Evolutionary conservation across 2,113 vertebrate species (phyloP), one percentile per base, ranked within the genome.

Genomic region (Chaetodon auriga): DNA sequence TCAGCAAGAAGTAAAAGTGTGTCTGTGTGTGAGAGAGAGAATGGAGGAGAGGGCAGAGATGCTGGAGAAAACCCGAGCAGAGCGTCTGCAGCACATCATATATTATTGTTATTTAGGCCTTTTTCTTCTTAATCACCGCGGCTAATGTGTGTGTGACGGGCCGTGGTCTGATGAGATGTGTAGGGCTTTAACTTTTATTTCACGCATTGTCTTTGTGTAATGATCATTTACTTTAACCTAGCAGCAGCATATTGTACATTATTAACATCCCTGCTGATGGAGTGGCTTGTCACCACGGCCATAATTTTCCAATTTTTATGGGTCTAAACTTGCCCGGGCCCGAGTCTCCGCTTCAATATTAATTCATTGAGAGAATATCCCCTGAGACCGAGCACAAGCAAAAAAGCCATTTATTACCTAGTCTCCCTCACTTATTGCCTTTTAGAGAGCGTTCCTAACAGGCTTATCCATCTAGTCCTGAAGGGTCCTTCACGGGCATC

Each of bases 271-370:
- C 75, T 16, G 66, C 68, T 94, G 93, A 95, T 93, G 89, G 94
- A 95, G 86, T 72, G 80, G 84, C 87, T 89, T 90, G 93, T 95
- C 94, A 94, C 62, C 79, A 19, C 64, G 82, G 78, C 82, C 92
- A 90, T 95, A 95, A 95, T 94, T 94, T 95, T 89, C 89, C 85
- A 90, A 93, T 95, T 94, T 95, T 88, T 93, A 87, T 84, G 87
- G 91, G 88, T 92, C 92, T 94, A 89, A 93, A 93, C 89, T 87
- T 81, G 82, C 91, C 62, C 18, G 15, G 78, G 78, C 80, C 77
- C 16, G 73, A 87, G 80, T 82, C 85, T 45, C 78, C 7, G 25
- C 90, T 90, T 92, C 88, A 86, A 84, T 94, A 92, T 95, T 91
- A 95, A 95, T 94, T 94, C 83, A 94, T 92, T 80, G 90, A 88